Evolutionary conservation across 2,888 invertebrate genomes (phyloP).

Genomic region (Diadegma fenestrale): DNA sequence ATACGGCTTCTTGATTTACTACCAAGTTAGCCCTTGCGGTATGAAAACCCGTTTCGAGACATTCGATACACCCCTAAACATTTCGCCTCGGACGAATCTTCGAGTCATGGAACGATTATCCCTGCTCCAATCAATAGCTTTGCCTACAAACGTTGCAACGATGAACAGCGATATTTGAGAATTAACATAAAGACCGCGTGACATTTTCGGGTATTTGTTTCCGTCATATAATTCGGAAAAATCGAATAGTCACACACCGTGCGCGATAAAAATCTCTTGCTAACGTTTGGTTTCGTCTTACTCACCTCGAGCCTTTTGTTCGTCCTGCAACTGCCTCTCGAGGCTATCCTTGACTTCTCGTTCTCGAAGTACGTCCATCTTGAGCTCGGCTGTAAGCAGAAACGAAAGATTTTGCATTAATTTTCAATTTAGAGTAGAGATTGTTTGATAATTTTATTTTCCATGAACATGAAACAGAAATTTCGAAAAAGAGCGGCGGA

Average conservation of each 20-base stretch:
- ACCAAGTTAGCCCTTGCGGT: conserved; percentile 80
- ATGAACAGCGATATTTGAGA: too few species aligned
- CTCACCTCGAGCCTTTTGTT: conserved; percentile 98
- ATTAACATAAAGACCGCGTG: too few species aligned
- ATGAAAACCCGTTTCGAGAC: conserved; percentile 76
- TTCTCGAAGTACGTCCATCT: conserved; percentile 97
- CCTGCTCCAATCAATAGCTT: background rate
- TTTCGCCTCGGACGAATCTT: conserved; percentile 23
- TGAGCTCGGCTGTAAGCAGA: conserved; percentile 92
- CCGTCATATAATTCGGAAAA: background rate
- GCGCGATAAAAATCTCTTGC: background rate
- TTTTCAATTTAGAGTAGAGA: background rate
- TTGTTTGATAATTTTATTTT: background rate
- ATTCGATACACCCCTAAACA: conserved; percentile 65
- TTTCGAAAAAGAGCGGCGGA: background rate
- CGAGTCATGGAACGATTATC: conserved; percentile 22
- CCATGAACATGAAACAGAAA: background rate
- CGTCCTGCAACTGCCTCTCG: conserved; percentile 96
- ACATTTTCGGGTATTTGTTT: background rate
- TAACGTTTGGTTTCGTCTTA: conserved; percentile 71
- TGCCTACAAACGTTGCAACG: background rate
- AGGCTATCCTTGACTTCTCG: conserved; percentile 97
- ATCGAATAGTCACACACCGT: background rate
- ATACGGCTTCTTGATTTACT: conserved; percentile 83
- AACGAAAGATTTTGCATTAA: conserved; percentile 64